phyloP scores from a whole-genome alignment of 1,140 invertebrate genomes.

The Mya arenaria region DNA sequence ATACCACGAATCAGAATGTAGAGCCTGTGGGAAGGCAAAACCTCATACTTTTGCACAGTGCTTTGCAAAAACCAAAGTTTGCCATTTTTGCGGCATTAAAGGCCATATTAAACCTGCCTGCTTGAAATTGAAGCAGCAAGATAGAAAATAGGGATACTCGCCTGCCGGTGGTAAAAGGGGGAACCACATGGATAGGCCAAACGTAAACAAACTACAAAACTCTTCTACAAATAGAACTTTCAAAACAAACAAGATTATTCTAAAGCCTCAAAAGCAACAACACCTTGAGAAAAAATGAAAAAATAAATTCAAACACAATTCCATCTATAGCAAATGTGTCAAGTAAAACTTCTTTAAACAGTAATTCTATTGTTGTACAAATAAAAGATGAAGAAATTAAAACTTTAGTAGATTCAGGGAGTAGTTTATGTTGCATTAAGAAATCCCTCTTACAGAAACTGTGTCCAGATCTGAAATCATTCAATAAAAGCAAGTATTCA shows the following conservation, averaged over 20 bases:
- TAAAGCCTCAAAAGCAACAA: too few relatives aligned
- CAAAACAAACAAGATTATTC: background rate
- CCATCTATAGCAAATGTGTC: background rate
- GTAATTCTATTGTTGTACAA: background rate
- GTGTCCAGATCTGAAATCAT: background rate
- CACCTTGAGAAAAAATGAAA: background rate
- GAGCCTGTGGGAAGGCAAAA: background rate
- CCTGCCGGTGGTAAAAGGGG: slow-evolving; percentile 14
- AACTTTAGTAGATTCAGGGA: slow-evolving; percentile 1
- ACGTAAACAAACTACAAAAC: background rate
- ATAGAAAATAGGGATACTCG: background rate
- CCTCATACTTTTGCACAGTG: background rate
- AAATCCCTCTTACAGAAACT: slow-evolving; percentile 1
- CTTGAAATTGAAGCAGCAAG: background rate
- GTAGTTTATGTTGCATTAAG: slow-evolving; percentile 3
- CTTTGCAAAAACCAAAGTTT: background rate
- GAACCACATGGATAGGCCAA: slow-evolving; percentile 26
- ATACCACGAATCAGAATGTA: too few relatives aligned
- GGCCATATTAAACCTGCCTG: background rate
- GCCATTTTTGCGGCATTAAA: background rate
- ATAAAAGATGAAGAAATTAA: background rate
- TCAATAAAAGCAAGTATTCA: background rate
- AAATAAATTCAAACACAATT: background rate
- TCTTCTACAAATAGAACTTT: background rate
- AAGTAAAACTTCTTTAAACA: background rate